These are phyloP conservation scores for Montipora sp. DNA, from an alignment of 64 coral and sea anemone species.

Conservation along the genomic window DNA sequence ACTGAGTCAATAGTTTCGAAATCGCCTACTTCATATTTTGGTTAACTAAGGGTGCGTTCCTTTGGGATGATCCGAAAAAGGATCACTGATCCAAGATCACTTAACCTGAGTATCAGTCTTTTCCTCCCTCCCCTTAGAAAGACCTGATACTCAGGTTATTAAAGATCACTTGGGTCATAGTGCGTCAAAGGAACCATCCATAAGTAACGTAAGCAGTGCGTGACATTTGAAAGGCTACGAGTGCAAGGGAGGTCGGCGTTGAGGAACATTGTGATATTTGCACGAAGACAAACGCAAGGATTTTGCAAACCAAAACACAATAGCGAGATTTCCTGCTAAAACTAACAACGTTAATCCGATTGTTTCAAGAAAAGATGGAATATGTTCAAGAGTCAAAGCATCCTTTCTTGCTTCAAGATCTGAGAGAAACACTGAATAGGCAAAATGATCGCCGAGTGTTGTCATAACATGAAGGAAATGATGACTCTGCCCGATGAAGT, in stretches of 20 bases:
- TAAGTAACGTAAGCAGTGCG: background rate
- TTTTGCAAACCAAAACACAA: conserved; percentile 77
- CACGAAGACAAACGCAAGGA: background rate
- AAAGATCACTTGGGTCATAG: too few species aligned
- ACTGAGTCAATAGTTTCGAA: too few species aligned
- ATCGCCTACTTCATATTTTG: too few species aligned
- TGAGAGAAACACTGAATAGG: conserved; percentile 17
- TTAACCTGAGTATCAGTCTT: too few species aligned
- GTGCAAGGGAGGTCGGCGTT: background rate
- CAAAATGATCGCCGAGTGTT: conserved; percentile 58
- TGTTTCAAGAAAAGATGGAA: conserved; percentile 67
- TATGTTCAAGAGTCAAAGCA: background rate
- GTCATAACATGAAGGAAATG: conserved; percentile 79
- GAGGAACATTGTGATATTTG: background rate
- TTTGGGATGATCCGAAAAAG: too few species aligned
- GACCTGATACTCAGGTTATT: too few species aligned
- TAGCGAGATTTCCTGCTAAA: conserved; percentile 60
- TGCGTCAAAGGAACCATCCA: too few species aligned
- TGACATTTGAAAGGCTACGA: background rate
- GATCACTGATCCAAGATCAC: too few species aligned
- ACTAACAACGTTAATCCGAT: conserved; percentile 72
- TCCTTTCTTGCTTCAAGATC: conserved; percentile 38
- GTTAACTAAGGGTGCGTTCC: too few species aligned
- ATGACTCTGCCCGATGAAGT: conserved; percentile 78
- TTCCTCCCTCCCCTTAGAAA: too few species aligned